Percentiles rank a stretch among this genome's conserved stretches.
phyloP scores from a whole-genome alignment of 2,113 vertebrate species.

The Eulemur rufifrons region DNA sequence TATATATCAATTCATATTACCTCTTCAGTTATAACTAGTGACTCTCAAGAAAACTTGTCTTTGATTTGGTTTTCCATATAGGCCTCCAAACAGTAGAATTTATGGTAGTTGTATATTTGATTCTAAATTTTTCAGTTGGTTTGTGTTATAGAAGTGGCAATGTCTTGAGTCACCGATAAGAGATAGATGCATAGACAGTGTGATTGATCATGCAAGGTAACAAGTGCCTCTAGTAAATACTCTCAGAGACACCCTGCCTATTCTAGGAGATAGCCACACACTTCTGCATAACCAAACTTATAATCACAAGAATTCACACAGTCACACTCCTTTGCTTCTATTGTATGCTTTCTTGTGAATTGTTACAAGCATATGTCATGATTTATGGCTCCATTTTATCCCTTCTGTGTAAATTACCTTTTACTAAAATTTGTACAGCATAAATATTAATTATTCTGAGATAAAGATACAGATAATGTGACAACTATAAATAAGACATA shows the following conservation, averaged over 20 bases:
- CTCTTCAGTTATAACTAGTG: background rate
- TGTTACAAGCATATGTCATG: background rate
- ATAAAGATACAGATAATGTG: background rate
- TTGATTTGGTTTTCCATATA: background rate
- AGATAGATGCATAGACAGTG: background rate
- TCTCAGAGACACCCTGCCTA: background rate
- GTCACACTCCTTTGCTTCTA: background rate
- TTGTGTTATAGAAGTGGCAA: background rate
- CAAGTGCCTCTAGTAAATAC: no score
- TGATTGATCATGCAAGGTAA: background rate
- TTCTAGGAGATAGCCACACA: background rate
- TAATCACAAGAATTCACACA: background rate
- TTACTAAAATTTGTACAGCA: constrained; percentile 29
- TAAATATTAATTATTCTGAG: background rate
- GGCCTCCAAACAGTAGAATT: background rate
- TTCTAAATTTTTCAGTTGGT: background rate
- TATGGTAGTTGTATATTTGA: background rate
- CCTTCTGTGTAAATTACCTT: background rate
- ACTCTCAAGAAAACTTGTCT: background rate
- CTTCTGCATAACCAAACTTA: accelerated
- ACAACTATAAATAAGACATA: background rate
- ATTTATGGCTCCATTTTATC: background rate
- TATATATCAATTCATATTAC: background rate
- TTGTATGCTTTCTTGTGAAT: background rate
- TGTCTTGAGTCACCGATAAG: background rate